Base-by-base conservation (phyloP, 2,888 invertebrate species). In the Leucophenga montana region DNA sequence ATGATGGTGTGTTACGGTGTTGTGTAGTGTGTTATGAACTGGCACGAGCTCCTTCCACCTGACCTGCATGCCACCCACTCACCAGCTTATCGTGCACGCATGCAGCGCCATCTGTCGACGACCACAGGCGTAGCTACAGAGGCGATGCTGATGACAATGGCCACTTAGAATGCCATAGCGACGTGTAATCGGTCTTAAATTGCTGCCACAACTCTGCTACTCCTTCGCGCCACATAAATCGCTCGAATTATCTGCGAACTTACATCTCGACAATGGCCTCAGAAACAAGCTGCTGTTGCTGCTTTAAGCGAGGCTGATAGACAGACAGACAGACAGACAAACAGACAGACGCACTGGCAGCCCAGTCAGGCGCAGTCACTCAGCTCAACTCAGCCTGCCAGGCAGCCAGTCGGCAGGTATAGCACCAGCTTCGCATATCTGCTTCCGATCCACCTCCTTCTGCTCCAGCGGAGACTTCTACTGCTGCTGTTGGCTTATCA, bases 111-210 rank as follows among this genome's bases (percentile, higher is more conserved):
- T 62, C 53, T 68, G 44, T 20, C 11, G 53, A 14, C 62, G 65
- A 48, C 65, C 27, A n/a, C 46, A 48, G 39, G 33, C 66, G 53
- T 33, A 57, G 20, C 14, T 22, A 2, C 57, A 57, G 18, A 22
- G 6, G 18, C 50, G 64, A 33, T 61, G 62, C 50, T 68, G 66
- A 69, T 76, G 79, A 83, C 81, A 82, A 84, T 82, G 85, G 83
- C 83, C 78, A 83, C 84, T 82, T 82, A 84, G 76, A 82, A 83
- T 82, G 77, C 82, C 80, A 85, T 80, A 80, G 78, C 72, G 74
- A 73, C 82, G 74, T 83, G 85, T 82, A 82, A 85, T 83, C 84
- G 83, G 76, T 78, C 73, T 80, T 85, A 85, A 83, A 82, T 82
- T 82, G 83, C 82, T 77, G 82, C 77, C 74, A 59, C 72, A 50